phyloP scores from a whole-genome alignment of 2,113 vertebrate genomes.

The Entelurus aequoreus region DNA sequence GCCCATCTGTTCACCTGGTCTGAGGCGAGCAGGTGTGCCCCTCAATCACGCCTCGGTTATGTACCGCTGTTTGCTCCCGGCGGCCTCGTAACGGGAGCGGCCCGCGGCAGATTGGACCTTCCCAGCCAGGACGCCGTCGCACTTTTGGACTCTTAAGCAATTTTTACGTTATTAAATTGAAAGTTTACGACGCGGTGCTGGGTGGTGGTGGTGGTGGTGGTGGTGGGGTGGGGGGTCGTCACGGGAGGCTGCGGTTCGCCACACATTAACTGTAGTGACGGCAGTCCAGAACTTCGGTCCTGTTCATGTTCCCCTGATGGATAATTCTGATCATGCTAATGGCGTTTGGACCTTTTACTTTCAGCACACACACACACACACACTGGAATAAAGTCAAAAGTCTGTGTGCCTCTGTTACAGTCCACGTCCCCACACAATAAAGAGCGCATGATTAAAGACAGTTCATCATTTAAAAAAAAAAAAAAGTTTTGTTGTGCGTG shows the following conservation, averaged over 20 bases:
- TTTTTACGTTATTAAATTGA: conserved; percentile 49
- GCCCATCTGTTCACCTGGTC: conserved; percentile 24
- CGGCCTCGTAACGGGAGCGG: conserved; percentile 25
- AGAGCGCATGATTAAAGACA: too few relatives aligned
- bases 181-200: conserved; percentile 36
- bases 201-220: too few relatives aligned
- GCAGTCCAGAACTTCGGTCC: neutral
- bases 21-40: conserved; percentile 60
- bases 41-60: conserved; percentile 13
- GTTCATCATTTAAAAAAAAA: too few relatives aligned
- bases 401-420: too few relatives aligned
- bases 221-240: too few relatives aligned
- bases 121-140: conserved; percentile 28
- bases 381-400: too few relatives aligned
- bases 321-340: neutral
- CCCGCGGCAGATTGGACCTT: conserved; percentile 38
- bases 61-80: conserved; percentile 42
- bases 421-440: too few relatives aligned
- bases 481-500: too few relatives aligned
- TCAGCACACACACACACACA: too few relatives aligned
- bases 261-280: neutral
- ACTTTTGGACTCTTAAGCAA: conserved; percentile 46
- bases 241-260: neutral
- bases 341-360: neutral
- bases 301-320: neutral